Evolutionary conservation across 2,888 invertebrate genomes (phyloP), one percentile per base, ranked within the genome.

Genomic region (Hydraecia micacea): DNA sequence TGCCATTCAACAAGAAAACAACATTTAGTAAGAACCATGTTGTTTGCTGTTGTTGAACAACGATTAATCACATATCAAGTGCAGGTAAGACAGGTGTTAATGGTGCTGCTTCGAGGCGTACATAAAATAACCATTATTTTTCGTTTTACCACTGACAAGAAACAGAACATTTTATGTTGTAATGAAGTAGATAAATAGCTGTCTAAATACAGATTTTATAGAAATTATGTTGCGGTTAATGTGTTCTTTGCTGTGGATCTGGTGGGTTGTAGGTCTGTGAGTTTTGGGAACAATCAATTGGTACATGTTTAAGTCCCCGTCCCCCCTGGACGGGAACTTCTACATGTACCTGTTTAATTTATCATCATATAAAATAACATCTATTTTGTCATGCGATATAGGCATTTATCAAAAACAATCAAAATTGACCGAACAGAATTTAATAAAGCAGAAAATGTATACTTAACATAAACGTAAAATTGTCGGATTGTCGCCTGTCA

Each of bases 51-150:
- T 68, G 65, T 62, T 72, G 39, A 77, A 81, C 68, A 75, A 63
- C 39, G 39, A 86, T 84, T 81, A 73, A 81, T 78, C 75, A 67
- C 79, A 60, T 60, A 86, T 86, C 66, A 77, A 73, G 77, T 86
- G 77, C 79, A 72, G 55, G 74, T 68, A 73, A 79, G 76, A 49
- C 76, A 72, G 68, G 71, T 79, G 80, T 81, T 87, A 83, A 85
- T 88, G 75, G 79, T 73, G 77, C 58, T 78, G 73, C 80, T 77
- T 81, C 52, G 72, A 76, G 75, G 71, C 71, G 78, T 77, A 73
- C 65, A 87, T 87, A 83, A 89, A 83, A 80, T 63, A 73, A 79
- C 74, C 75, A 73, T 87, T 83, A 84, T 77, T 87, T 58, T 87
- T 83, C 72, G 84, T 84, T 82, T 80, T 81, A 75, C 62, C 65